Evolutionary conservation across 2,113 vertebrate genomes (phyloP).

Genomic region (Platycercus adscitus): DNA sequence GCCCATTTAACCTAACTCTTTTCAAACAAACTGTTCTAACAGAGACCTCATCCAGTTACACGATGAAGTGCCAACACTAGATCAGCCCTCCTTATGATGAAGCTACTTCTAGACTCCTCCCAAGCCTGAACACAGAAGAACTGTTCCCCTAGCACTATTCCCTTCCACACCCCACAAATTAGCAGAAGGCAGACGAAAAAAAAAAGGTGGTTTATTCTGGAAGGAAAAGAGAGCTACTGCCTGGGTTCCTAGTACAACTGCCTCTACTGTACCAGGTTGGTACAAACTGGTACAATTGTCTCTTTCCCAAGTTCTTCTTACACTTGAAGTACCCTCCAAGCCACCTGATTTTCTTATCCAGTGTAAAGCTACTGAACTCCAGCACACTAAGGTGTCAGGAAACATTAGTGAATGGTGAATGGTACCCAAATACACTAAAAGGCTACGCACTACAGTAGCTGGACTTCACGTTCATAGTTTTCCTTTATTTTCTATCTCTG

Average conservation of each 20-base stretch:
- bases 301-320: neutral
- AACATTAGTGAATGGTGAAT: neutral
- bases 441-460: neutral
- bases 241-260: neutral
- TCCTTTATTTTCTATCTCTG: neutral
- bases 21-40: neutral
- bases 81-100: neutral
- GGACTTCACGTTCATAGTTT: neutral
- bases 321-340: neutral
- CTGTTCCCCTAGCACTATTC: neutral
- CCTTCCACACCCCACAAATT: conserved; percentile 9
- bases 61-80: neutral
- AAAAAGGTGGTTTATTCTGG: conserved; percentile 8
- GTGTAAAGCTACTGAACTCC: neutral
- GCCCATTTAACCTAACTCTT: neutral
- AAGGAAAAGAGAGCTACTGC: conserved; percentile 10
- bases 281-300: neutral
- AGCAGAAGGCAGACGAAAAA: neutral
- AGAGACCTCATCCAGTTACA: neutral
- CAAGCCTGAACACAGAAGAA: neutral
- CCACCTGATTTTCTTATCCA: neutral
- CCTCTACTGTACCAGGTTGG: neutral
- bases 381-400: neutral
- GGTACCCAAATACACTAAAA: neutral
- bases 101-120: neutral